A percentile compares a stretch with the other conserved stretches of the same genome.
These are phyloP conservation scores for Tragelaphus scriptus DNA, from an alignment of 2,113 vertebrate species.

Conservation along the genomic window DNA sequence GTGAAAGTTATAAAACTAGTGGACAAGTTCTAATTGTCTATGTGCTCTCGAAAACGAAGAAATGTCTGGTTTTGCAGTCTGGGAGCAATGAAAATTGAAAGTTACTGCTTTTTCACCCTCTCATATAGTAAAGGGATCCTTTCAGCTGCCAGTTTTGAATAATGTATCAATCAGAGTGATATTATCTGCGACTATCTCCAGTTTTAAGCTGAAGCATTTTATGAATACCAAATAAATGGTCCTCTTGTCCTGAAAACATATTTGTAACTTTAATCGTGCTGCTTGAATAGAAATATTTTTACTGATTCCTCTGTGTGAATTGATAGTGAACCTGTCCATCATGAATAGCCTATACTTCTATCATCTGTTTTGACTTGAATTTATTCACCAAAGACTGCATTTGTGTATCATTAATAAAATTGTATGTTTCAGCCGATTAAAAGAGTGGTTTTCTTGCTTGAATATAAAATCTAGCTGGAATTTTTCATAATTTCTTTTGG, in stretches of 20 bases:
- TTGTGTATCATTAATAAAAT: conserved; percentile 68
- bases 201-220: conserved; percentile 59
- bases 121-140: conserved; percentile 34
- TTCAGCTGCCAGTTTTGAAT: conserved; percentile 53
- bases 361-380: conserved; percentile 65
- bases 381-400: conserved; percentile 68
- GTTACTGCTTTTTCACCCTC: conserved; percentile 27
- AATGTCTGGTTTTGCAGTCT: conserved; percentile 23
- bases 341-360: conserved; percentile 44
- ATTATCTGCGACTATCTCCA: conserved; percentile 57
- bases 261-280: conserved; percentile 57
- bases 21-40: conserved; percentile 66
- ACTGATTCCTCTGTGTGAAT: conserved; percentile 50
- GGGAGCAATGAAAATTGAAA: conserved; percentile 39
- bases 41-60: not conserved
- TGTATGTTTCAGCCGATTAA: conserved; percentile 39
- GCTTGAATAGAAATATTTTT: conserved; percentile 57
- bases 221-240: conserved; percentile 67
- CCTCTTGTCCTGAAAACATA: conserved; percentile 52
- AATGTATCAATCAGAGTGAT: conserved; percentile 56
- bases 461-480: conserved; percentile 4
- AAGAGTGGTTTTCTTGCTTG: conserved; percentile 21
- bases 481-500: not conserved
- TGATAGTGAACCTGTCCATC: conserved; percentile 39
- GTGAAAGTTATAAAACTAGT: conserved; percentile 73